Conservation (phyloP, 1,140 invertebrate species). For the Drosophila repleta region DNA sequence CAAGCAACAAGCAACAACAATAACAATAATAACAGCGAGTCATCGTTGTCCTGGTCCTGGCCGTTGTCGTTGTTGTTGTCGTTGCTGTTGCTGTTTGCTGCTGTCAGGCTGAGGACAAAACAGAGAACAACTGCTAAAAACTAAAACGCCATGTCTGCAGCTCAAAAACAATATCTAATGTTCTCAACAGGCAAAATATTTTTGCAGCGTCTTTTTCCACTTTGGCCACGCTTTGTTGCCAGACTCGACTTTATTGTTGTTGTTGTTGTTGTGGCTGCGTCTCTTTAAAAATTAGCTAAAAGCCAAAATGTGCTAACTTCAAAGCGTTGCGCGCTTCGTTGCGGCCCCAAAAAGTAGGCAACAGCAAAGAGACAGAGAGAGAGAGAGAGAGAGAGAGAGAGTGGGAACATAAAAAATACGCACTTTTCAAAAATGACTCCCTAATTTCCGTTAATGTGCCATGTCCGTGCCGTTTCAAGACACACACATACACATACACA, state of each 20-base stretch:
- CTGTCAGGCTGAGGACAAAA: constrained; percentile 43
- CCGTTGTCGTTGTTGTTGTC: not conserved
- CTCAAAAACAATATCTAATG: constrained; percentile 81
- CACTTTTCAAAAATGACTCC: constrained; percentile 71
- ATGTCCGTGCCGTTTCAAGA: constrained; percentile 40
- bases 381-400: too few species aligned
- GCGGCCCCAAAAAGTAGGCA: constrained; percentile 62
- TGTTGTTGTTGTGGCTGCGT: constrained; percentile 25
- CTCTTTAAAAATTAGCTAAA: constrained; percentile 76
- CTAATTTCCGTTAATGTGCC: constrained; percentile 78
- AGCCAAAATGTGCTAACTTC: constrained; percentile 64
- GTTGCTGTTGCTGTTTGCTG: constrained; percentile 1
- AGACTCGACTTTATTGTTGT: constrained; percentile 21
- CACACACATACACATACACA: constrained; percentile 25
- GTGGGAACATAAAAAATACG: constrained; percentile 32
- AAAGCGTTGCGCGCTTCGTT: constrained; percentile 63
- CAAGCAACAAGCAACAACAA: constrained; percentile 46
- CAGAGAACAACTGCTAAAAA: constrained; percentile 38
- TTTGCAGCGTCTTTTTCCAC: constrained; percentile 56
- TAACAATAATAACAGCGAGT: constrained; percentile 23
- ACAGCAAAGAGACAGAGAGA: constrained; percentile 32
- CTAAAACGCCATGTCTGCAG: constrained; percentile 64
- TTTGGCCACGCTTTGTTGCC: constrained; percentile 45
- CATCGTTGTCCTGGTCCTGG: constrained; percentile 5
- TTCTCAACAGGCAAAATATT: constrained; percentile 75